These are phyloP conservation scores for Ormyrus labotus DNA, from an alignment of 2,888 invertebrate genomes.

Conservation along the genomic window DNA sequence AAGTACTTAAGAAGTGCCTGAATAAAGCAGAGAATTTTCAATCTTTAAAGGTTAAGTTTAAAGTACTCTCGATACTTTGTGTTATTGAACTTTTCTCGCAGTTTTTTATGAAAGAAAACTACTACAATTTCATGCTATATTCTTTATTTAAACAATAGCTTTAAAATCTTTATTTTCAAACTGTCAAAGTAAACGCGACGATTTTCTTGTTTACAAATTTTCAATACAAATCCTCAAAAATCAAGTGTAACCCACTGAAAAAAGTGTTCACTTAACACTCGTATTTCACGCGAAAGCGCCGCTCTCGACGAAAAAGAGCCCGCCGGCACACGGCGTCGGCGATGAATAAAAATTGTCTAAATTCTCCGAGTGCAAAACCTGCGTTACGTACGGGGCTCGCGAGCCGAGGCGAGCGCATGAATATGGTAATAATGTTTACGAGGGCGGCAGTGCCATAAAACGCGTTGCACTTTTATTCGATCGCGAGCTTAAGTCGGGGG, in stretches of 20 bases:
- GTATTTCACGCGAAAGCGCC: not conserved
- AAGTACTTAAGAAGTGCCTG: too few species aligned
- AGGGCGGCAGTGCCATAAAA: conserved; percentile 23
- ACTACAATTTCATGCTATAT: too few species aligned
- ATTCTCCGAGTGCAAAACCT: conserved; percentile 36
- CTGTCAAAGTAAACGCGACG: too few species aligned
- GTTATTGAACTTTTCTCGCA: not conserved
- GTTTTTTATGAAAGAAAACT: not conserved
- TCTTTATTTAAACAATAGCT: too few species aligned
- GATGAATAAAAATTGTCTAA: conserved; percentile 50
- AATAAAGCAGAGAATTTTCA: too few species aligned
- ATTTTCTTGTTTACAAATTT: too few species aligned
- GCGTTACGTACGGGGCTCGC: conserved; percentile 5
- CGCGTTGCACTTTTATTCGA: conserved; percentile 47
- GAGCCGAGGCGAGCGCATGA: conserved; percentile 28
- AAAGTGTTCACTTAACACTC: not conserved
- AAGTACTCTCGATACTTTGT: too few species aligned
- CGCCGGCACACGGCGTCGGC: not conserved
- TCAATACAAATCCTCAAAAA: too few species aligned
- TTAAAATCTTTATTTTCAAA: too few species aligned
- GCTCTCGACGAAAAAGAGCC: conserved; percentile 19
- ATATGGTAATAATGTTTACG: conserved; percentile 50
- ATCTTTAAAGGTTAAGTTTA: too few species aligned
- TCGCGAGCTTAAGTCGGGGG: conserved; percentile 33
- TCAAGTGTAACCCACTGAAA: too few species aligned